These are phyloP conservation scores for Tetragonula carbonaria DNA, from an alignment of 2,888 invertebrate species.

Conservation along the genomic window DNA sequence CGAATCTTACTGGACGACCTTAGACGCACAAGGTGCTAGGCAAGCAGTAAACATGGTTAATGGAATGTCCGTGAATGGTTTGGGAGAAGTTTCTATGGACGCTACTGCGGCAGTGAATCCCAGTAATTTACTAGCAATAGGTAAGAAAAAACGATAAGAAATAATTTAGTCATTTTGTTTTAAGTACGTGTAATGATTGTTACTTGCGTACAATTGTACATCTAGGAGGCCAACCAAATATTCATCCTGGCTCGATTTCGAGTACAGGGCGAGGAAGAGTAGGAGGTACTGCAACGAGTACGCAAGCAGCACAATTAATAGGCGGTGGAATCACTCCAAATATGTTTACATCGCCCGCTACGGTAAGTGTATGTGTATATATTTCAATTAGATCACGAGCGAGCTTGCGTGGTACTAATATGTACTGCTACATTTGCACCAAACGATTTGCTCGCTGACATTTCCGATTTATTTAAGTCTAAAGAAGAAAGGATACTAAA, in stretches of 20 bases:
- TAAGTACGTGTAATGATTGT: background rate
- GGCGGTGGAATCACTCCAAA: constrained; percentile 90
- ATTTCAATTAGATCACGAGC: constrained; percentile 55
- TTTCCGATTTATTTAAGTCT: constrained; percentile 21
- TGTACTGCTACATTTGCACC: background rate
- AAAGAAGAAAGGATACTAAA: constrained; percentile 75
- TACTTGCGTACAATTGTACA: constrained; percentile 46
- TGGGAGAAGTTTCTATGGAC: constrained; percentile 90
- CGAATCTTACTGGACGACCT: constrained; percentile 95
- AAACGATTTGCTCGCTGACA: constrained; percentile 62
- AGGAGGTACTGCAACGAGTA: constrained; percentile 87
- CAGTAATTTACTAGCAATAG: constrained; percentile 83
- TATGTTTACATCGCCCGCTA: constrained; percentile 85
- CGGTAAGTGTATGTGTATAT: constrained; percentile 77
- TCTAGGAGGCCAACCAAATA: constrained; percentile 86
- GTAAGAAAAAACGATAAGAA: constrained; percentile 71
- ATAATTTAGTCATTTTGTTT: background rate
- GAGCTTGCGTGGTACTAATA: constrained; percentile 52
- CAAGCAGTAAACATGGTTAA: constrained; percentile 90
- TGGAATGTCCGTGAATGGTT: constrained; percentile 90
- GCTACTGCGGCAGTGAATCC: constrained; percentile 86
- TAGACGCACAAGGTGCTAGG: constrained; percentile 90
- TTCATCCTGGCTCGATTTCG: constrained; percentile 88
- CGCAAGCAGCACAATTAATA: constrained; percentile 87
- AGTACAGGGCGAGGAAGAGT: constrained; percentile 87